Percentiles rank a stretch among this genome's conserved stretches.
These are phyloP conservation scores for cattle (Bos taurus) DNA, from an alignment of 2,113 vertebrate genomes.

Conservation along the genomic window ARS-UCD2.0 NC_037344.1:72801501-72802000, in stretches of 20 bases:
- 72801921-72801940: neutral
- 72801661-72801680: neutral
- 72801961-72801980: too few relatives aligned
- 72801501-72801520: neutral
- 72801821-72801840: rapidly evolving
- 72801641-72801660: neutral
- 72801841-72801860: too few relatives aligned
- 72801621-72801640: neutral
- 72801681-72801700: slow-evolving; percentile 46
- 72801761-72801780: neutral
- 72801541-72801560: neutral
- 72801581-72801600: neutral
- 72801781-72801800: rapidly evolving
- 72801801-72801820: rapidly evolving
- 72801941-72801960: too few relatives aligned
- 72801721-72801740: rapidly evolving
- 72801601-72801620: neutral
- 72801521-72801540: neutral
- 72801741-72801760: neutral
- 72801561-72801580: neutral
- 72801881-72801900: neutral
- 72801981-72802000: too few relatives aligned
- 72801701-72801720: slow-evolving; percentile 37
- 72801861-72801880: too few relatives aligned
- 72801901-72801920: neutral